Conservation (phyloP, 2,888 invertebrate species). For the Dynastes tityus region DNA sequence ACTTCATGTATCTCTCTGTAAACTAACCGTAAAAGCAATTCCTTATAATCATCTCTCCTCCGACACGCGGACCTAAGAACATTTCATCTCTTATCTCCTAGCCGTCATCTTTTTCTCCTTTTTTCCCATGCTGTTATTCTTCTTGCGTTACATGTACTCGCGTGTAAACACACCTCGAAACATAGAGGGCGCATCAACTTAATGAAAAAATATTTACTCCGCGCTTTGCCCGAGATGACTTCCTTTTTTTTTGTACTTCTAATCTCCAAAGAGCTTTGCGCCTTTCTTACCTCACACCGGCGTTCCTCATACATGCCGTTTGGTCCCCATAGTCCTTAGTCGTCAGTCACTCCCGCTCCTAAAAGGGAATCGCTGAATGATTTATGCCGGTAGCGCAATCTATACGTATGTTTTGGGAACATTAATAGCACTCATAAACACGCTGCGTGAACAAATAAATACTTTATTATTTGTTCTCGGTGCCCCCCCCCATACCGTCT, state of each 20-base stretch:
- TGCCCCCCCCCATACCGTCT: not conserved
- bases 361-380: slow-evolving; percentile 41
- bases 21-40: slow-evolving; percentile 40
- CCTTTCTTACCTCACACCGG: not conserved
- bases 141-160: slow-evolving; percentile 31
- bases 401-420: slow-evolving; percentile 37
- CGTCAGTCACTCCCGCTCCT: not conserved
- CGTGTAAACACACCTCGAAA: slow-evolving; percentile 40
- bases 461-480: slow-evolving; percentile 39
- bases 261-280: slow-evolving; percentile 1
- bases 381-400: slow-evolving; percentile 35
- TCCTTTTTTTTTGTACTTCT: slow-evolving; percentile 28
- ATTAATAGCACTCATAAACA: slow-evolving; percentile 37
- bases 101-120: not conserved
- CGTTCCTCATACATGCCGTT: not conserved
- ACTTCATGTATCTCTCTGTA: slow-evolving; percentile 34
- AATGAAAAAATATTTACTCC: slow-evolving; percentile 51
- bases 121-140: slow-evolving; percentile 24
- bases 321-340: too few relatives aligned
- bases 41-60: slow-evolving; percentile 19
- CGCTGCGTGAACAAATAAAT: slow-evolving; percentile 36
- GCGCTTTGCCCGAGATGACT: slow-evolving; percentile 35
- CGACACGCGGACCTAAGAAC: not conserved
- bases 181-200: slow-evolving; percentile 48
- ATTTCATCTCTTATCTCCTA: slow-evolving; percentile 2